A percentile compares a stretch with the other conserved stretches of the same genome.
These are phyloP conservation scores for Ceuthmochares aereus DNA, from an alignment of 2,113 vertebrate species.

Conservation along the genomic window DNA sequence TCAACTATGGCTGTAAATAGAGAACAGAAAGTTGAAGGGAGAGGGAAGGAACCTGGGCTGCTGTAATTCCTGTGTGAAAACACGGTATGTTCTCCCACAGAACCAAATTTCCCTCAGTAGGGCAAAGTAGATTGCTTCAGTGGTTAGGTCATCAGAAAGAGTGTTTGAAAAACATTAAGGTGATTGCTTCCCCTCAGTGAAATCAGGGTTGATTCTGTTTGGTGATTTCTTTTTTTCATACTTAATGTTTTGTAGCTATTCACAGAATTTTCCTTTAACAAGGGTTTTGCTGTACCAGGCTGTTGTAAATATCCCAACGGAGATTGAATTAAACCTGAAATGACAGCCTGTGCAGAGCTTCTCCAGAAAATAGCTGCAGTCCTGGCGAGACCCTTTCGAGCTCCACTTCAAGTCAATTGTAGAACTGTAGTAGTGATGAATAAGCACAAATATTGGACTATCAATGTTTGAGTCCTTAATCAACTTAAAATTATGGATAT, in stretches of 20 bases:
- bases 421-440: not conserved
- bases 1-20: not conserved
- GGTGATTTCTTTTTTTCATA: not conserved
- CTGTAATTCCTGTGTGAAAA: not conserved
- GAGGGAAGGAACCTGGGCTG: not conserved
- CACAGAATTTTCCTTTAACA: not conserved
- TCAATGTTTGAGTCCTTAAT: not conserved
- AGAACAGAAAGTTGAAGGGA: not conserved
- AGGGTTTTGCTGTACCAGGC: not conserved
- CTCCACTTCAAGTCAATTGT: not conserved
- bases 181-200: conserved; percentile 17
- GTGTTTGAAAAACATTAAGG: not conserved
- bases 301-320: not conserved
- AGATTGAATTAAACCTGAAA: not conserved
- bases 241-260: not conserved
- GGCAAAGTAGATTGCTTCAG: conserved; percentile 17
- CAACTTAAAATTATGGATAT: not conserved
- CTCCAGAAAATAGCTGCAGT: not conserved
- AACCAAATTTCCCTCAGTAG: conserved; percentile 1
- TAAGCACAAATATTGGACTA: not conserved
- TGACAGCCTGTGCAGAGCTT: not conserved
- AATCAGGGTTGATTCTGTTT: not conserved
- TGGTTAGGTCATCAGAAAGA: conserved; percentile 28
- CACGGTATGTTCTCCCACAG: not conserved
- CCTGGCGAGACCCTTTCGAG: not conserved